phyloP scores from a whole-genome alignment of 2,113 vertebrate species.

The Gymnorhina tibicen region DNA sequence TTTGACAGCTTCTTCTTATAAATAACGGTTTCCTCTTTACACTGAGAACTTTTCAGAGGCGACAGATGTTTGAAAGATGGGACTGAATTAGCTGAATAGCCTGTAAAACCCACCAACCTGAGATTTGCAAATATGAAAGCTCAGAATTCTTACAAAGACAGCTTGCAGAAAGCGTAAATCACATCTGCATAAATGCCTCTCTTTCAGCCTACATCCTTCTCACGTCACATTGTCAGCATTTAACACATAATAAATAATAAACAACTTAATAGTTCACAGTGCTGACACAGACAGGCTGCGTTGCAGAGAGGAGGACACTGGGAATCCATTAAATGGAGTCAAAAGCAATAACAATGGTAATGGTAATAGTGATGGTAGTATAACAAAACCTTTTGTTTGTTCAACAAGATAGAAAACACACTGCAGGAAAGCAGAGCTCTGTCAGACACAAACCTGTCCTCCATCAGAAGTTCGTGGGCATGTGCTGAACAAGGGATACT shows the following conservation, averaged over 20 bases:
- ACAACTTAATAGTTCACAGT: background rate
- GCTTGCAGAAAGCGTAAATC: conserved; percentile 27
- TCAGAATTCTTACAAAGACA: conserved; percentile 19
- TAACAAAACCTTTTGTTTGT: background rate
- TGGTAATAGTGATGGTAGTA: background rate
- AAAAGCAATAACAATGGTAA: background rate
- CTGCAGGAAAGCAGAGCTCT: background rate
- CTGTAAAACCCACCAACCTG: conserved; percentile 41
- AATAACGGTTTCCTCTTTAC: conserved; percentile 48
- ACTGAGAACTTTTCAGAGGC: conserved; percentile 41
- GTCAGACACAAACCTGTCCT: background rate
- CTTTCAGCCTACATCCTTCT: conserved; percentile 1
- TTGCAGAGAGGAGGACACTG: background rate
- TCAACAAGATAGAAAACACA: background rate
- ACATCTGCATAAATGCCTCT: background rate
- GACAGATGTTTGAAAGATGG: conserved; percentile 56
- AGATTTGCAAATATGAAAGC: conserved; percentile 26
- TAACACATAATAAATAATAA: conserved; percentile 40
- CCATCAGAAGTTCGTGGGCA: background rate
- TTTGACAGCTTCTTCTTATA: conserved; percentile 60
- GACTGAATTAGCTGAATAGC: conserved; percentile 20
- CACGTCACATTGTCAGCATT: background rate
- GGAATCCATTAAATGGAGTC: background rate
- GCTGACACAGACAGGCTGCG: background rate
- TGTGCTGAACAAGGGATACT: background rate